Conservation (phyloP, 1,140 invertebrate species). For the Zaprionus tsacasi region DNA sequence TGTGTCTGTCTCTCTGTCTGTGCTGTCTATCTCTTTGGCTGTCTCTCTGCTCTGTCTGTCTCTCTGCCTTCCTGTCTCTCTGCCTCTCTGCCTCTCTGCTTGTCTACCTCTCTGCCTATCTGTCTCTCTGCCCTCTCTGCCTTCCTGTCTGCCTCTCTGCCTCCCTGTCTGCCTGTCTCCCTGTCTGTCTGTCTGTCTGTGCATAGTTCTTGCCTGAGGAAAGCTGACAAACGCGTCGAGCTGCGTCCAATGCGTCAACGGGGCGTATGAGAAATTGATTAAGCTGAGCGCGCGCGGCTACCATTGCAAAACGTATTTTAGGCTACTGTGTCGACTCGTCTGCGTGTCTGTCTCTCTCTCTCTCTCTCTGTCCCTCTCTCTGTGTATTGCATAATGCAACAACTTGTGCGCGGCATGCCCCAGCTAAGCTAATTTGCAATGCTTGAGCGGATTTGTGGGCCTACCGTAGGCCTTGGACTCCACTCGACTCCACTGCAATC, state of each 20-base stretch:
- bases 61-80: too few relatives aligned
- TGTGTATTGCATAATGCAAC: slow-evolving; percentile 36
- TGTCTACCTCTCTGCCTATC: slow-evolving; percentile 43
- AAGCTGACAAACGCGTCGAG: slow-evolving; percentile 63
- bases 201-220: slow-evolving; percentile 37
- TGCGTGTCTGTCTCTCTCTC: background rate
- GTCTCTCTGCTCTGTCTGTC: too few relatives aligned
- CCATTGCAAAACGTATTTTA: slow-evolving; percentile 45
- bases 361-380: too few relatives aligned
- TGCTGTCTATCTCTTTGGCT: too few relatives aligned
- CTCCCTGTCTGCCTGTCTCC: slow-evolving; percentile 13
- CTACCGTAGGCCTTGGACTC: slow-evolving; percentile 34
- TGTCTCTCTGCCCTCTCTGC: slow-evolving; percentile 37
- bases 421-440: slow-evolving; percentile 68
- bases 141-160: slow-evolving; percentile 23
- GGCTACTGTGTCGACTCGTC: slow-evolving; percentile 52
- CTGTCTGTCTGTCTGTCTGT: slow-evolving; percentile 39
- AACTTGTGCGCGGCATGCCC: slow-evolving; percentile 42
- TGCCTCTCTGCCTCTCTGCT: slow-evolving; percentile 35
- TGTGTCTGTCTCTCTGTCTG: background rate
- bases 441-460: slow-evolving; percentile 76
- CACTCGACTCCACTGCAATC: background rate
- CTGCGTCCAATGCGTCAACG: slow-evolving; percentile 30
- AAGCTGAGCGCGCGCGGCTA: slow-evolving; percentile 46
- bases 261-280: slow-evolving; percentile 66